Evolutionary conservation across 2,888 invertebrate genomes (phyloP), one percentile per base, ranked within the genome.

Genomic region (Synergus japonicus): DNA sequence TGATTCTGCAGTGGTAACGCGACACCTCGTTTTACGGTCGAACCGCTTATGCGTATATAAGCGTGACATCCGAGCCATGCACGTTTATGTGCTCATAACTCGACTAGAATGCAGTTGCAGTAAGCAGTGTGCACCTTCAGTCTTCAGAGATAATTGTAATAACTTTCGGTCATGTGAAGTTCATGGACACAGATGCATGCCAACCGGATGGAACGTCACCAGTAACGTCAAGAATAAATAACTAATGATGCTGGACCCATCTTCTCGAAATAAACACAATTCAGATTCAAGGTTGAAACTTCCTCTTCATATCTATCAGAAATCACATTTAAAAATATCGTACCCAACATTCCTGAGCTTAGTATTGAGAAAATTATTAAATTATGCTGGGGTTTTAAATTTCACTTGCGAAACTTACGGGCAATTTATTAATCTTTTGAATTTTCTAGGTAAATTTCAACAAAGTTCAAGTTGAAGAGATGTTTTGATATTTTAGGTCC

Each of bases 31-130:
- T 54, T 73, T 73, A 73, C 41, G 37, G 73, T n/a, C 37, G 54
- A 54, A 10, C 29, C 15, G n/a, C n/a, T 54, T 54, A 54, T n/a
- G 67, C 43, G 13, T n/a, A 73, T 54, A 54, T 54, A 73, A 73
- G 54, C 54, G 49, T 54, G 73, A 37, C 73, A 54, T 41, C 73
- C 54, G 37, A 37, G 37, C 37, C 37, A 37, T 15, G 73, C 73
- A 73, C 73, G 73, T 54, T 54, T 54, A 54, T 49, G 54, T n/a
- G 73, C 73, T 73, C 73, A 54, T 73, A 73, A 73, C 73, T 54
- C n/a, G 73, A 73, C 37, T 73, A 73, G 18, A 73, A 73, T 73
- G 54, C 37, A 37, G 15, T 49, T 69, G 54, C 54, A 37, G 15
- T 49, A 29, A 18, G 54, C 54, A 58, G 54, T 58, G 8, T 58